Percentiles rank a stretch among this genome's conserved stretches.
phyloP scores from a whole-genome alignment of 2,797 vertebrate genomes.

The Pogoniulus pusillus region DNA sequence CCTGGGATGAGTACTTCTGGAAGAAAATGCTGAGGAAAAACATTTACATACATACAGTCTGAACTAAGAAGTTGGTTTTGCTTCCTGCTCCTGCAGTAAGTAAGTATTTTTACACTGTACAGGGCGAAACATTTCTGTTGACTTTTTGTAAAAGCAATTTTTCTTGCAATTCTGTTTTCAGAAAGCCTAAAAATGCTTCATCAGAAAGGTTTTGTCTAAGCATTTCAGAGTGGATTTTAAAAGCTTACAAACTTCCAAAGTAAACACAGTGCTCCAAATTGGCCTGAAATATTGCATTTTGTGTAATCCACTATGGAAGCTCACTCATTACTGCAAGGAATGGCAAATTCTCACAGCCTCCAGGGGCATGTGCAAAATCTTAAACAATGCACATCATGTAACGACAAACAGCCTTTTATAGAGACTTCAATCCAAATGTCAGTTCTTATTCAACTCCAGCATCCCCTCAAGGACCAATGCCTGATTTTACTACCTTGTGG shows the following conservation, averaged over 20 bases:
- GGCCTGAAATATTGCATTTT: slow-evolving; percentile 7
- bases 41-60: background rate
- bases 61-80: background rate
- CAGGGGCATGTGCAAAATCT: background rate
- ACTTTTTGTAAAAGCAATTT: slow-evolving; percentile 10
- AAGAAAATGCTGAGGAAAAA: background rate
- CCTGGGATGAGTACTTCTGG: background rate
- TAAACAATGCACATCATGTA: slow-evolving; percentile 24
- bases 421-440: slow-evolving; percentile 15
- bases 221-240: slow-evolving; percentile 42
- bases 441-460: background rate
- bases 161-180: slow-evolving; percentile 25
- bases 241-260: slow-evolving; percentile 18
- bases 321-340: slow-evolving; percentile 22
- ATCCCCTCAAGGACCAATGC: background rate
- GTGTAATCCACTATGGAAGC: slow-evolving; percentile 31
- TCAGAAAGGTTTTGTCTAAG: slow-evolving; percentile 11
- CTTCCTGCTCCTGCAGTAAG: background rate
- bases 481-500: background rate
- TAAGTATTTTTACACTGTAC: background rate
- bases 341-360: background rate
- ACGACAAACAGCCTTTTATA: slow-evolving; percentile 22
- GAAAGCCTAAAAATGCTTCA: slow-evolving; percentile 24
- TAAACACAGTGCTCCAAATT: slow-evolving; percentile 46
- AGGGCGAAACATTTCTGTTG: slow-evolving; percentile 8